phyloP scores from a whole-genome alignment of 2,797 vertebrate genomes.

The Premnoplex brunnescens region DNA sequence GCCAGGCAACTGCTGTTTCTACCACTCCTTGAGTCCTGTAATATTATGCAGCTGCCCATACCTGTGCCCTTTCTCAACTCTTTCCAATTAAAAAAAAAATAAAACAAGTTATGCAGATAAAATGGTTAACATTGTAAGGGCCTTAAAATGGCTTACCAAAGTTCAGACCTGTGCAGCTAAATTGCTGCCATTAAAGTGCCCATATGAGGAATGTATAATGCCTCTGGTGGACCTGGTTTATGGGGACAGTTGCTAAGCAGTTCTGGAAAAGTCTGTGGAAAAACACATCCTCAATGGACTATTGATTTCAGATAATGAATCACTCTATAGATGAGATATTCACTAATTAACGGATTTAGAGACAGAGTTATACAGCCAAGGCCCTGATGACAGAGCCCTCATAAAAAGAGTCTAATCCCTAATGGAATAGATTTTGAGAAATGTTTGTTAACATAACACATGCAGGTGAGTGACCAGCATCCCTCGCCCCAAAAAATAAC shows the following conservation, averaged over 20 bases:
- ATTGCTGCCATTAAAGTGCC: constrained; percentile 35
- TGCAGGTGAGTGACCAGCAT: neutral
- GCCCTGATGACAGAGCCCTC: neutral
- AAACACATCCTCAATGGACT: constrained; percentile 22
- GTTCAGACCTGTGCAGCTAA: constrained; percentile 9
- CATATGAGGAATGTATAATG: neutral
- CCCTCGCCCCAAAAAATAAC: neutral
- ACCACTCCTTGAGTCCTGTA: neutral
- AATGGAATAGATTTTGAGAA: neutral
- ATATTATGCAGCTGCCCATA: fast-evolving
- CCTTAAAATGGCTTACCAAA: neutral
- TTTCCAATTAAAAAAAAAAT: neutral
- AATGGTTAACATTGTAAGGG: neutral
- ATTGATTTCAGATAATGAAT: constrained; percentile 33
- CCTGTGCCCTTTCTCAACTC: neutral
- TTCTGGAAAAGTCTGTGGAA: constrained; percentile 14
- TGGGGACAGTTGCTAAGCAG: constrained; percentile 2
- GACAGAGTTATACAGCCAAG: neutral
- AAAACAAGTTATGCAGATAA: neutral
- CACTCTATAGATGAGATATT: neutral
- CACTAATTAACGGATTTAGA: constrained; percentile 29
- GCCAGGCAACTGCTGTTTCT: neutral
- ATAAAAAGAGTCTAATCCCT: neutral
- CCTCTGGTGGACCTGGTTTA: neutral
- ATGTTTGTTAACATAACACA: neutral